phyloP scores from a whole-genome alignment of 1,140 invertebrate genomes.

The Dreissena rostriformis region DNA sequence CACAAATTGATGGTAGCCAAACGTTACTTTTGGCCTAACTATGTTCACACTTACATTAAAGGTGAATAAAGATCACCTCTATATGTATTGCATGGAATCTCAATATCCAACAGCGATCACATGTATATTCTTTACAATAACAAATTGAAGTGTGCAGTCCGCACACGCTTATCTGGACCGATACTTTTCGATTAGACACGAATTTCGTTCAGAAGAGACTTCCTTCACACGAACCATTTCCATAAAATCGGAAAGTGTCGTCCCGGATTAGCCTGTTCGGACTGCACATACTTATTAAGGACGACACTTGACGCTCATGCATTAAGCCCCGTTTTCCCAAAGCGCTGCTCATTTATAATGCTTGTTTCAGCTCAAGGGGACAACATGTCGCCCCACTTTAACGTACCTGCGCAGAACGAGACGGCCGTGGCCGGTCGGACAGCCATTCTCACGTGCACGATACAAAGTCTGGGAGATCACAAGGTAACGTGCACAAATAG shows the following conservation, averaged over 20 bases:
- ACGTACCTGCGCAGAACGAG: constrained; percentile 95
- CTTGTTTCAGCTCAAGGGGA: constrained; percentile 45
- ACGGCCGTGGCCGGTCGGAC: constrained; percentile 95
- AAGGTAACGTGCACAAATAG: constrained; percentile 85
- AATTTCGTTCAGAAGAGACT: too few species aligned
- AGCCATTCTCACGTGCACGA: constrained; percentile 94
- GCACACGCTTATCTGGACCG: not conserved
- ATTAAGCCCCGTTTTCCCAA: not conserved
- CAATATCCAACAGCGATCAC: too few species aligned
- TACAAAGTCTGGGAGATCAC: constrained; percentile 93
- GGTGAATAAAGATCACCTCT: too few species aligned
- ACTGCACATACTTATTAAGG: not conserved
- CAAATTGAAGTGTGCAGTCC: too few species aligned
- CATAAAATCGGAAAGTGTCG: not conserved
- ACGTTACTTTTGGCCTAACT: too few species aligned
- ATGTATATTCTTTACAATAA: too few species aligned
- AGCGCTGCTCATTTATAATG: not conserved
- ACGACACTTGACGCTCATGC: not conserved
- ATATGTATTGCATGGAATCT: too few species aligned
- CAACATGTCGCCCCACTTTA: constrained; percentile 82
- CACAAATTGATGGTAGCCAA: too few species aligned
- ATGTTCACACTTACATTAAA: too few species aligned
- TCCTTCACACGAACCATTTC: not conserved
- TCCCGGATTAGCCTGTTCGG: not conserved
- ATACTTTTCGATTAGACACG: too few species aligned